Base-by-base conservation (phyloP, 2,888 invertebrate species). In the Ashinkailepas kermadecensis region DNA sequence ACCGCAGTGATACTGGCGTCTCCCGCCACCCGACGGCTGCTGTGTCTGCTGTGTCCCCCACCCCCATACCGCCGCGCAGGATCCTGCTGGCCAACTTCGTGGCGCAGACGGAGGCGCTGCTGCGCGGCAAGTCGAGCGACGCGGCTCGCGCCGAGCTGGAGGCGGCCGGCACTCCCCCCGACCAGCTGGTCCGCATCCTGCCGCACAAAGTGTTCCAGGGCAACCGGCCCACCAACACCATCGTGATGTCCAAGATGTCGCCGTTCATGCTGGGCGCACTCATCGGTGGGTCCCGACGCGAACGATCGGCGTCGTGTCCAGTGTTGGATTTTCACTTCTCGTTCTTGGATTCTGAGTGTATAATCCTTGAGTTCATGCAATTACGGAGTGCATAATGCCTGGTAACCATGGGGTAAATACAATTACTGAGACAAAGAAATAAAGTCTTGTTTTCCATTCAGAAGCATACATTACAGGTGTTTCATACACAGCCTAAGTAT, bases 21-120 rank as follows among this genome's bases (percentile, higher is more conserved):
- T 64, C 21, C 21, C 8, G 21, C n/a, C n/a, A n/a, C 1, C 21
- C 11, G 62, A 62, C 0, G 9, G 21, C 6, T n/a, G 18, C 0
- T 62, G n/a, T n/a, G n/a, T 6, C 18, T 64, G 64, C 15, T 21
- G 64, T 15, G 64, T 64, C n/a, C n/a, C 6, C 15, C 62, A 18
- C 64, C 64, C 2, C 6, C 23, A 12, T 25, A 58, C 39, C 39
- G 39, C 83, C 81, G 82, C 85, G 85, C 54, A 85, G 91, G 91
- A 96, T 99, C 86, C 90, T 99, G 83, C 88, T 98, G 83, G 94
- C 99, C 0, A 99, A 99, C 89, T 99, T 98, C 90, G 90, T 99
- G 84, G 99, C 99, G 18, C 99, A 99, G 89, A 98, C 99, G 0
- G 99, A 99, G 88, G 99, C 99, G 23, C 90, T 99, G 81, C 98